Evolutionary conservation across 2,797 vertebrate species (phyloP).

Genomic region (Melanotaenia maccullochi): DNA sequence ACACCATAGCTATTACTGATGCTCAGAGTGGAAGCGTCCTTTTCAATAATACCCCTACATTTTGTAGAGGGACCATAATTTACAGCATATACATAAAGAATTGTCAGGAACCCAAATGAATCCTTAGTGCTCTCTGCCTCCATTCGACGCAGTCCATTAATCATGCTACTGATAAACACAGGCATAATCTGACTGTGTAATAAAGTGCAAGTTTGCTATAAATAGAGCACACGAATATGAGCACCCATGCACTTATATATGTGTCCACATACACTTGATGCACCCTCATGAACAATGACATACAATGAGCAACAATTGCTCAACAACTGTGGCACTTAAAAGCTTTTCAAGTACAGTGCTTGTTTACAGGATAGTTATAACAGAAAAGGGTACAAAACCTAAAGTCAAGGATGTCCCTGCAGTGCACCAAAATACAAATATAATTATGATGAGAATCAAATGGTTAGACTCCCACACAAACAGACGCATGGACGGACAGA

Average conservation of each 20-base stretch:
- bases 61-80: conserved; percentile 66
- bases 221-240: conserved; percentile 35
- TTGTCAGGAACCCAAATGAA: conserved; percentile 75
- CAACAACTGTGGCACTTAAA: conserved; percentile 5
- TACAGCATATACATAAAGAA: conserved; percentile 71
- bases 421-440: conserved; percentile 7
- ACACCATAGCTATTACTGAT: conserved; percentile 50
- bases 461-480: not conserved
- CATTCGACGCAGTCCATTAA: conserved; percentile 65
- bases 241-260: not conserved
- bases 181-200: conserved; percentile 71
- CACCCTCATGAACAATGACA: conserved; percentile 7
- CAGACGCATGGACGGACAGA: too few species aligned
- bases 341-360: conserved; percentile 11
- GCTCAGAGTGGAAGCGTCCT: conserved; percentile 63
- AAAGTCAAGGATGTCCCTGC: conserved; percentile 26
- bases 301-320: conserved; percentile 13
- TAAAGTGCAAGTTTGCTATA: conserved; percentile 61
- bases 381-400: conserved; percentile 5
- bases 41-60: conserved; percentile 74
- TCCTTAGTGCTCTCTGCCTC: conserved; percentile 71
- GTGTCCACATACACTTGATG: conserved; percentile 20
- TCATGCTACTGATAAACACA: conserved; percentile 74
- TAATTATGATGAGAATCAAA: conserved; percentile 6
- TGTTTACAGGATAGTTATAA: conserved; percentile 15